A percentile compares a stretch with the other conserved stretches of the same genome.
phyloP scores from a whole-genome alignment of 2,113 vertebrate species.

The Calonectris borealis region DNA sequence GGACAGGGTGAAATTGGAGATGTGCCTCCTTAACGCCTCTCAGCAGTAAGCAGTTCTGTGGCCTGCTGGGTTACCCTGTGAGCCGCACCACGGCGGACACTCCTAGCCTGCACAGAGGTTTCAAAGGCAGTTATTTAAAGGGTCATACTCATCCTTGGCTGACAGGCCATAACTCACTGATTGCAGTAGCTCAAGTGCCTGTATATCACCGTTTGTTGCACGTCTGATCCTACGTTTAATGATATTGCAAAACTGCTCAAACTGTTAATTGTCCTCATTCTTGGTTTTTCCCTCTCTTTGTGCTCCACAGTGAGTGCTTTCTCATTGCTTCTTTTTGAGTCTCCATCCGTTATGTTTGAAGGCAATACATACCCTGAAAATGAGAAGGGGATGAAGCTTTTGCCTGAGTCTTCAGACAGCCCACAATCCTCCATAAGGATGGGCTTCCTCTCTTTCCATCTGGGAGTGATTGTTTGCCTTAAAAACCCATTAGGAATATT shows the following conservation, averaged over 20 bases:
- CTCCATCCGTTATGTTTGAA: background rate
- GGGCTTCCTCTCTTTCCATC: background rate
- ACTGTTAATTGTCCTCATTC: background rate
- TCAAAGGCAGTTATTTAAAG: background rate
- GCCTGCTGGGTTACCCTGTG: background rate
- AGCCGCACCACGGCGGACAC: background rate
- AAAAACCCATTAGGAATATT: background rate
- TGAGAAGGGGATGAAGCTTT: background rate
- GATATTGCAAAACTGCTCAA: background rate
- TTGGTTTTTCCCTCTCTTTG: background rate
- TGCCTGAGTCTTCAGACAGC: background rate
- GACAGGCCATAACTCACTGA: background rate
- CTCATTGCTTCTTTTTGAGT: background rate
- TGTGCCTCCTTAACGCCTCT: background rate
- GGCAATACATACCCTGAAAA: background rate
- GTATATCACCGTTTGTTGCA: background rate
- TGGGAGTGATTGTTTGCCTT: background rate
- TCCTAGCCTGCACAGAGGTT: background rate
- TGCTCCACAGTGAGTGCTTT: background rate
- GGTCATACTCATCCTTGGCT: background rate
- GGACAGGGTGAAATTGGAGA: background rate
- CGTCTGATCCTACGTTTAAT: fast-evolving
- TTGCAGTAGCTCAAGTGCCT: background rate
- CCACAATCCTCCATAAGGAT: background rate
- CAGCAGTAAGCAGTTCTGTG: background rate